phyloP scores from a whole-genome alignment of 2,113 vertebrate species.

The Strigops habroptila region DNA sequence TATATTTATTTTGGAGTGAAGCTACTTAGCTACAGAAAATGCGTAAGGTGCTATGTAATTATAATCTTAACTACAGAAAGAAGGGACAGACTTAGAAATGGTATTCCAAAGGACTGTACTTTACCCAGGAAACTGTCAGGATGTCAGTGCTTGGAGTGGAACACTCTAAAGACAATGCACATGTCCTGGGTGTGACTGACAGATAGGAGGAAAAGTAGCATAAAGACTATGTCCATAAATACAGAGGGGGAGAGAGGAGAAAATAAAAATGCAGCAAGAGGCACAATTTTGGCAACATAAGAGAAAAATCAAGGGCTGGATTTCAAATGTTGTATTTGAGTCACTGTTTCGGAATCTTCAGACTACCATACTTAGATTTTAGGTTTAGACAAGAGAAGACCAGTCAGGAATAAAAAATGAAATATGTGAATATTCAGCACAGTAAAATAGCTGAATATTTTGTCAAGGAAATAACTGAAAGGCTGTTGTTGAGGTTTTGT shows the following conservation, averaged over 20 bases:
- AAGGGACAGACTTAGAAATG: not conserved
- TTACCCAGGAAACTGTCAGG: not conserved
- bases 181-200: not conserved
- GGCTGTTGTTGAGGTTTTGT: not conserved
- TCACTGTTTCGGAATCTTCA: not conserved
- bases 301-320: not conserved
- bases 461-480: not conserved
- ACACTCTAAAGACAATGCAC: not conserved
- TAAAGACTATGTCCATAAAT: not conserved
- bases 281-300: not conserved
- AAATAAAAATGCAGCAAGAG: not conserved
- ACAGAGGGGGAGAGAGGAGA: rapidly evolving
- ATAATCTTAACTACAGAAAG: not conserved
- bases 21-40: not conserved
- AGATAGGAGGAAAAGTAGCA: not conserved
- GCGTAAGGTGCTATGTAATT: not conserved
- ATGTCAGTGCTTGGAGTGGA: not conserved
- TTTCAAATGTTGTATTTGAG: not conserved
- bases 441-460: not conserved
- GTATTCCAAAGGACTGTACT: not conserved
- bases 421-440: not conserved
- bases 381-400: not conserved
- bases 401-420: not conserved
- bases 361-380: not conserved
- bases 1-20: not conserved